Evolutionary conservation across 2,797 vertebrate genomes (phyloP), one percentile per base, ranked within the genome.

Genomic region (Enteromius thamalakanensis): DNA sequence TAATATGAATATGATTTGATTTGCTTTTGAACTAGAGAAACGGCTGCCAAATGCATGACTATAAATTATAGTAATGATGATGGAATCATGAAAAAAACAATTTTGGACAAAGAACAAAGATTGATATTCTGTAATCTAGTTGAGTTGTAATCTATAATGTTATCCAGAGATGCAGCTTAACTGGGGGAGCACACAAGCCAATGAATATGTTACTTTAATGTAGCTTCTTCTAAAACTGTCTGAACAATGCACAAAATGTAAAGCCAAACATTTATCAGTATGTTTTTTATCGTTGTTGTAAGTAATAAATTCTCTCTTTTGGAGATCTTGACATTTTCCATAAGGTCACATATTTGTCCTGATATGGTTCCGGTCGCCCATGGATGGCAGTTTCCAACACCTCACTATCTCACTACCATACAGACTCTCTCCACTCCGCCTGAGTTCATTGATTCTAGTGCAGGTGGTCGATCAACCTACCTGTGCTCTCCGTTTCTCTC

Each of bases 391-490:
- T 62, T 55, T 60, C 37, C 32, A 40, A 12, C 55, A 80, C 42
- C 9, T 79, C 40, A 65, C 64, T 23, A 14, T 69, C 55, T 82
- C 23, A 32, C 47, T 72, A 15, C 42, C 47, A 71, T 69, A 62
- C n/a, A 76, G 9, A 37, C 19, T 51, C 69, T 68, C 60, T 70
- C 64, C 71, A 55, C 67, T 60, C 37, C 23, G 26, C 74, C 75
- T 67, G 21, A 34, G 42, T 75, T 49, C 62, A 87, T 85, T 83
- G 68, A 87, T 87, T 82, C 42, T 37, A 72, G 76, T 77, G 47
- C 67, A 76, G 32, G 69, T 69, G 78, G 82, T 84, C 60, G 77
- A 83, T 80, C 47, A 83, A 81, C 53, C 51, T 76, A 82, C 69
- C 40, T 71, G 67, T 77, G 40, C 60, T 40, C 53, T 65, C 26